Conservation (phyloP, 1,140 invertebrate genomes). For the Drosophila saltans region DNA sequence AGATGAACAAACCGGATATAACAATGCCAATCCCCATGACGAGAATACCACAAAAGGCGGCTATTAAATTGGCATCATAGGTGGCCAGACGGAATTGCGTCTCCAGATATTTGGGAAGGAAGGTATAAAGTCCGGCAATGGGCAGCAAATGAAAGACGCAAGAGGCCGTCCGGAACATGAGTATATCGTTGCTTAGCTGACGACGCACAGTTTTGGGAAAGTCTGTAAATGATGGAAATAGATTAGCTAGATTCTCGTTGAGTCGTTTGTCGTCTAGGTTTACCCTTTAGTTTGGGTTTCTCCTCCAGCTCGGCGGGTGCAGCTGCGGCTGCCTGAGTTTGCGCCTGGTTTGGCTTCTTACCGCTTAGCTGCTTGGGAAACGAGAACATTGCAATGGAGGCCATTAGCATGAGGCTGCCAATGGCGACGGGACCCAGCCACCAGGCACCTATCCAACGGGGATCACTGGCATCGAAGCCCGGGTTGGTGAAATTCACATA, state of each 20-base stretch:
- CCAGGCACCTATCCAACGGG: constrained; percentile 96
- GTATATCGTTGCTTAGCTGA: constrained; percentile 93
- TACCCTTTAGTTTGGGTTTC: constrained; percentile 75
- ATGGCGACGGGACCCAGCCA: constrained; percentile 94
- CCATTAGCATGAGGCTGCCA: constrained; percentile 89
- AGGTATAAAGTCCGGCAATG: constrained; percentile 95
- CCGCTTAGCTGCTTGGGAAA: constrained; percentile 89
- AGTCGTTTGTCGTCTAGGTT: neutral
- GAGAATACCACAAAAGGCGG: constrained; percentile 94
- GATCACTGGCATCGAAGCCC: constrained; percentile 91
- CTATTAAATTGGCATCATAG: constrained; percentile 94
- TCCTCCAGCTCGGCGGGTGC: constrained; percentile 56
- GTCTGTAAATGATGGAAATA: constrained; percentile 84
- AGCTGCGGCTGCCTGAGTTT: constrained; percentile 15
- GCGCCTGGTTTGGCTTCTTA: constrained; percentile 50
- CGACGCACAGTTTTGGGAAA: constrained; percentile 94
- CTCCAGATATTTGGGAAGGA: constrained; percentile 96
- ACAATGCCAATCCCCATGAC: constrained; percentile 96
- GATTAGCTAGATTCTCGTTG: neutral
- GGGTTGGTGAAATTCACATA: constrained; percentile 92
- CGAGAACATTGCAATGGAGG: constrained; percentile 93
- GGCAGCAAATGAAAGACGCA: constrained; percentile 95
- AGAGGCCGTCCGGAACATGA: constrained; percentile 94
- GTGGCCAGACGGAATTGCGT: constrained; percentile 94
- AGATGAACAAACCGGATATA: constrained; percentile 92